Evolutionary conservation across 2,888 invertebrate species (phyloP).

Genomic region (Tenthredo distinguenda): DNA sequence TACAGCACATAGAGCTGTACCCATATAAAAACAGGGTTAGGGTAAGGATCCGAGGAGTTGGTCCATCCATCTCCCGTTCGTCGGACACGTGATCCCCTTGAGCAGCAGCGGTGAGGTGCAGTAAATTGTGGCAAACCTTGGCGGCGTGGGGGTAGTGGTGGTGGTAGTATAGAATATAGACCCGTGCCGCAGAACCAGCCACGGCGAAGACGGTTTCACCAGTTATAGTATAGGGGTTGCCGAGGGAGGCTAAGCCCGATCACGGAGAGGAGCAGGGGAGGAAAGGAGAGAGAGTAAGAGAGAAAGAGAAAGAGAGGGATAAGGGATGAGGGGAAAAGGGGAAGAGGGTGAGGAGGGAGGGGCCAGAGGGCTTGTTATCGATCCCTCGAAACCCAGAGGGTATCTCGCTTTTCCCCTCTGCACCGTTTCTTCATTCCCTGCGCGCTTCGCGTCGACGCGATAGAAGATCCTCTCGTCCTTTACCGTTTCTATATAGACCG

Average conservation of each 20-base stretch:
- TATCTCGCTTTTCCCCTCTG: slow-evolving; percentile 31
- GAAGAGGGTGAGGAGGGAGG: neutral
- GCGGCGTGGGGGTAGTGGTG: neutral
- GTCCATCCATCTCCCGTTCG: slow-evolving; percentile 30
- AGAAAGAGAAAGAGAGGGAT: neutral
- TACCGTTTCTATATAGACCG: neutral
- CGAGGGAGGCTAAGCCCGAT: slow-evolving; percentile 45
- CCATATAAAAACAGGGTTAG: neutral
- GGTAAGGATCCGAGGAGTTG: neutral
- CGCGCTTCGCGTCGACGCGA: slow-evolving; percentile 38
- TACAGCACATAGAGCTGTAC: neutral
- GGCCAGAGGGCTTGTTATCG: slow-evolving; percentile 43
- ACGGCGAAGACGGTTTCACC: slow-evolving; percentile 32
- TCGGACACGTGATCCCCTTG: slow-evolving; percentile 39
- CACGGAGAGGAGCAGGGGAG: slow-evolving; percentile 13
- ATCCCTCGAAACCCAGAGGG: slow-evolving; percentile 44
- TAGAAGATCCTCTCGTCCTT: slow-evolving; percentile 17
- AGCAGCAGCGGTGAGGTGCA: neutral
- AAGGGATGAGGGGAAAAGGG: neutral
- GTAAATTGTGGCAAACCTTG: slow-evolving; percentile 30
- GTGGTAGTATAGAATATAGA: slow-evolving; percentile 22
- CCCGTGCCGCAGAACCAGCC: slow-evolving; percentile 22
- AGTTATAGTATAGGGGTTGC: slow-evolving; percentile 27
- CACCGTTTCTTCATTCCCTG: slow-evolving; percentile 19
- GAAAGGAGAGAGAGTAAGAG: neutral